Percentiles rank a stretch among this genome's conserved stretches.
Conservation (phyloP, 2,113 vertebrate genomes). For the Ochotona princeps region DNA sequence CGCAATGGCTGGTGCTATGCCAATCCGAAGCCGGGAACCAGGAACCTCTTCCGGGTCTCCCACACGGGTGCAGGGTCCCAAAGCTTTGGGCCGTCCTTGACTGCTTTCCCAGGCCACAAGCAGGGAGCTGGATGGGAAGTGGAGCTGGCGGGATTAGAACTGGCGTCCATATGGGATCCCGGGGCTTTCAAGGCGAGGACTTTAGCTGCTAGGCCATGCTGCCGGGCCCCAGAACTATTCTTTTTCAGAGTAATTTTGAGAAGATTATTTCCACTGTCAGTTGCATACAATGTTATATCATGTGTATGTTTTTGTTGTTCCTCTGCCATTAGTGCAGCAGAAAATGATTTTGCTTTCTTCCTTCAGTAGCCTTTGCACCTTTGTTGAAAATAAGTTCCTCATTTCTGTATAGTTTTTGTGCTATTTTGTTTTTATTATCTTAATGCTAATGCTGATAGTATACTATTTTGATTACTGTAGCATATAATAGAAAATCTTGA, state of each 20-base stretch:
- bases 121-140: too few species aligned
- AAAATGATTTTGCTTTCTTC: not conserved
- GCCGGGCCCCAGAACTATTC: too few species aligned
- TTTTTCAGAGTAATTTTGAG: not conserved
- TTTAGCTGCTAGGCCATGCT: too few species aligned
- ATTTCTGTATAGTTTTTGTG: not conserved
- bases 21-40: too few species aligned
- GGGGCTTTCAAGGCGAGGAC: too few species aligned
- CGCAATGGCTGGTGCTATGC: too few species aligned
- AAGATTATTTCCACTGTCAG: not conserved
- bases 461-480: not conserved
- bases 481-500: not conserved
- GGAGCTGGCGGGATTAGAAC: too few species aligned
- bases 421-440: not conserved
- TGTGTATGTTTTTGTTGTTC: not conserved
- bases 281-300: not conserved
- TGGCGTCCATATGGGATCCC: too few species aligned
- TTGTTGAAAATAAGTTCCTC: not conserved
- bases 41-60: too few species aligned
- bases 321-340: not conserved
- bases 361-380: not conserved
- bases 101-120: too few species aligned
- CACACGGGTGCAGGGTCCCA: too few species aligned
- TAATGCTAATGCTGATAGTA: not conserved
- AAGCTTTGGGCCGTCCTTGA: too few species aligned